phyloP scores from a whole-genome alignment of 1,140 invertebrate species.

The Anastatus disparis region DNA sequence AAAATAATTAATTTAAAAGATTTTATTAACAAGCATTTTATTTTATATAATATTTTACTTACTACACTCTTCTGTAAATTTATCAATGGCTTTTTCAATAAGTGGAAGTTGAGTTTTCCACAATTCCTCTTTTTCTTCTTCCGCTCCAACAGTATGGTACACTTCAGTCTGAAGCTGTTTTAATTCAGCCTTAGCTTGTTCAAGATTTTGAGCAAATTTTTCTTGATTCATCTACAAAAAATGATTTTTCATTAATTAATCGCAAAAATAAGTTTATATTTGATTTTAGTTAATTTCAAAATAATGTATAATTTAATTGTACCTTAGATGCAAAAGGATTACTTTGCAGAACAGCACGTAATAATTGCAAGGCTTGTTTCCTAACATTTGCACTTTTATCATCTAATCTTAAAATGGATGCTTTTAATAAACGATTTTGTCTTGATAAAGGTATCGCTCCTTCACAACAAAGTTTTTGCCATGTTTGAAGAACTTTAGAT shows the following conservation, averaged over 20 bases:
- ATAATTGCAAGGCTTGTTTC: constrained; percentile 81
- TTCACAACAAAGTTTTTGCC: constrained; percentile 77
- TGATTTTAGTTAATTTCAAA: too few species aligned
- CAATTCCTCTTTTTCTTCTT: constrained; percentile 62
- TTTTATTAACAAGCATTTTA: too few species aligned
- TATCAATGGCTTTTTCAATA: constrained; percentile 60
- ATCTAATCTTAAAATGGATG: constrained; percentile 75
- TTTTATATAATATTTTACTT: too few species aligned
- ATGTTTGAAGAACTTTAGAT: constrained; percentile 82
- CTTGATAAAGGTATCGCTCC: constrained; percentile 77
- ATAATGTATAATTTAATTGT: too few species aligned
- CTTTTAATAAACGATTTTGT: constrained; percentile 73
- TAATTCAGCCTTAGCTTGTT: constrained; percentile 70
- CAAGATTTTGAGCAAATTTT: constrained; percentile 69
- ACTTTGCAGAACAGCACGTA: constrained; percentile 78
- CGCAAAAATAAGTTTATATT: constrained; percentile 1
- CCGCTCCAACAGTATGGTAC: constrained; percentile 58
- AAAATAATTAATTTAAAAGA: constrained; percentile 5
- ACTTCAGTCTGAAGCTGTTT: constrained; percentile 70
- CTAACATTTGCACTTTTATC: constrained; percentile 83
- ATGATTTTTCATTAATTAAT: not conserved
- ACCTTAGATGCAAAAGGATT: constrained; percentile 81
- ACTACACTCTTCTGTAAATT: constrained; percentile 52
- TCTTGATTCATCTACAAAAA: constrained; percentile 68
- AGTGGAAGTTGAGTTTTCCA: constrained; percentile 60